Evolutionary conservation across 2,113 vertebrate genomes (phyloP).

Genomic region (Nicator chloris): DNA sequence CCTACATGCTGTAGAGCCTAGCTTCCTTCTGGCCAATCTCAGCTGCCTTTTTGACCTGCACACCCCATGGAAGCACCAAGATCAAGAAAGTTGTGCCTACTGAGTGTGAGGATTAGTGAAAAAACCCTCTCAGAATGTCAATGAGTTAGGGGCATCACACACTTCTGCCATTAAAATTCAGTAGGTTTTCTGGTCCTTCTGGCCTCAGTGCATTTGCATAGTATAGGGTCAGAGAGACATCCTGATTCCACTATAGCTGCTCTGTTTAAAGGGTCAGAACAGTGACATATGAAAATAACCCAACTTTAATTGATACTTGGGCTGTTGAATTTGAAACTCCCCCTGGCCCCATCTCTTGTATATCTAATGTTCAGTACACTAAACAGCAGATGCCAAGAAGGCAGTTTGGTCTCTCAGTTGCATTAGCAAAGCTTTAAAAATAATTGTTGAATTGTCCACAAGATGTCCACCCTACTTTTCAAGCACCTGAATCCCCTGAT

Average conservation of each 20-base stretch:
- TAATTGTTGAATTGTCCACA: constrained; percentile 1
- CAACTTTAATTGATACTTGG: constrained; percentile 58
- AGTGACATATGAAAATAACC: constrained; percentile 50
- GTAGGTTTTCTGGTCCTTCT: constrained; percentile 26
- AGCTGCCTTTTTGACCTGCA: constrained; percentile 43
- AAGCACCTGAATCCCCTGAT: neutral
- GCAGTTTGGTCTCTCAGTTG: neutral
- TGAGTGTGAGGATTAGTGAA: constrained; percentile 7
- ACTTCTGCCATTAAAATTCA: constrained; percentile 49
- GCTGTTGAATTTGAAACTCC: constrained; percentile 47
- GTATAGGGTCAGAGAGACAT: constrained; percentile 52
- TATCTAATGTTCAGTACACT: constrained; percentile 28
- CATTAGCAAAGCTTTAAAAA: constrained; percentile 5
- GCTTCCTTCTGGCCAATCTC: constrained; percentile 3
- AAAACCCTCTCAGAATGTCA: constrained; percentile 36
- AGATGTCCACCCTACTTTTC: constrained; percentile 9
- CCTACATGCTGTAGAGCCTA: neutral
- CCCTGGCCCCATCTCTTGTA: constrained; percentile 24
- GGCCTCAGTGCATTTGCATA: constrained; percentile 32
- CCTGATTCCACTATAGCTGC: neutral
- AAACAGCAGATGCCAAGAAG: constrained; percentile 34
- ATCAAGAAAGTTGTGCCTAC: constrained; percentile 42
- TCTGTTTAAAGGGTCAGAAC: constrained; percentile 28
- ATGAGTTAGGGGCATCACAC: neutral
- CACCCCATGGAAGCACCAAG: constrained; percentile 10